These are phyloP conservation scores for Trachelus stipa DNA, from an alignment of 2,888 invertebrate genomes.

Conservation along the genomic window DNA sequence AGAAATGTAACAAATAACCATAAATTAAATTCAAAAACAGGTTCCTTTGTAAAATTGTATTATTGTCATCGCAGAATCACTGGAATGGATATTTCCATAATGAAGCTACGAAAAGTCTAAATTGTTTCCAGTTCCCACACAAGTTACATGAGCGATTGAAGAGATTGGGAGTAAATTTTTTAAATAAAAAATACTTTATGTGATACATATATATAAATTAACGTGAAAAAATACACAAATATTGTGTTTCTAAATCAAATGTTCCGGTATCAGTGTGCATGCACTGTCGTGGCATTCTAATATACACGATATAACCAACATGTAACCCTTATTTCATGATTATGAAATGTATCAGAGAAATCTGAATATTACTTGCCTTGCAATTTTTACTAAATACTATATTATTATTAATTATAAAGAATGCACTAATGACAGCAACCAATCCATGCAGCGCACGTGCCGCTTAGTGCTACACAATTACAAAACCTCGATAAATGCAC, in stretches of 20 bases:
- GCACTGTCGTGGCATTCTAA: background rate
- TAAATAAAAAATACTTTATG: background rate
- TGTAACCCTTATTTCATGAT: background rate
- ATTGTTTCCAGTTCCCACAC: background rate
- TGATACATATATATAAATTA: background rate
- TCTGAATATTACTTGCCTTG: conserved; percentile 33
- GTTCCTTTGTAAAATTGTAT: background rate
- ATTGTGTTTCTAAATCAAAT: background rate
- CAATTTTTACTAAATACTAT: conserved; percentile 37
- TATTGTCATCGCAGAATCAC: background rate
- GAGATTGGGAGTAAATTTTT: background rate
- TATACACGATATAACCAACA: background rate
- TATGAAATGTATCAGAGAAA: background rate
- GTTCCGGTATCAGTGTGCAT: background rate
- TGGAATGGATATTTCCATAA: background rate
- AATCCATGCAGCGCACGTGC: conserved; percentile 47
- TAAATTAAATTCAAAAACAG: background rate
- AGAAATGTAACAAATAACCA: background rate
- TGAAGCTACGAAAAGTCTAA: background rate
- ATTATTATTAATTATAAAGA: conserved; percentile 27
- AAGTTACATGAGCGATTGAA: background rate
- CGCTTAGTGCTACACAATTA: conserved; percentile 21
- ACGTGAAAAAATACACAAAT: background rate
- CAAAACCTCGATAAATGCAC: background rate
- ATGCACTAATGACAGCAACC: conserved; percentile 40